A percentile compares a stretch with the other conserved stretches of the same genome.
These are phyloP conservation scores for Myopa testacea DNA, from an alignment of 2,888 invertebrate species.

Conservation along the genomic window DNA sequence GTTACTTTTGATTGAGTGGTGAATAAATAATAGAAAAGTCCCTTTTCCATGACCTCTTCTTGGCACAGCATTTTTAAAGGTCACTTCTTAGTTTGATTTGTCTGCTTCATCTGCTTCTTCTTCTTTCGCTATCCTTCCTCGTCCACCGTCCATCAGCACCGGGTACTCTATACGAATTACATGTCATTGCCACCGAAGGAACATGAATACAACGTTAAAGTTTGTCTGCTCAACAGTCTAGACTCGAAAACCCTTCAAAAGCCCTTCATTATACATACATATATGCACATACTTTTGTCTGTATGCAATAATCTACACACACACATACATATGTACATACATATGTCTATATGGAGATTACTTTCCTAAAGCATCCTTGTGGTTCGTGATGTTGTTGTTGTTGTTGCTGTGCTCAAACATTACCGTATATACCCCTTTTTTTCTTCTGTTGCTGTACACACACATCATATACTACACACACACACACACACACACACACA, in stretches of 20 bases:
- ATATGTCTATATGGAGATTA: not conserved
- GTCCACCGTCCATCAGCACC: too few species aligned
- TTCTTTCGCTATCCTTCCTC: too few species aligned
- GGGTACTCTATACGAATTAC: too few species aligned
- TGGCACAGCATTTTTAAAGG: too few species aligned
- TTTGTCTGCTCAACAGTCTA: conserved; percentile 31
- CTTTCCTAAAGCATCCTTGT: not conserved
- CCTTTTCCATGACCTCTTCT: too few species aligned
- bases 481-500: not conserved
- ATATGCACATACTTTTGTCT: not conserved
- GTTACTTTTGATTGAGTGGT: too few species aligned
- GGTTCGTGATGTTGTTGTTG: not conserved
- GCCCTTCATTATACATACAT: not conserved
- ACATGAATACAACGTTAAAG: not conserved
- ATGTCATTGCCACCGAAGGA: too few species aligned
- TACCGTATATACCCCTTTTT: conserved; percentile 20
- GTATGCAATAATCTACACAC: too few species aligned
- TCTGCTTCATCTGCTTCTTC: too few species aligned
- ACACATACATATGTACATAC: not conserved
- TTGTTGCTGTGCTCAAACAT: conserved; percentile 1
- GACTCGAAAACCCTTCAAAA: conserved; percentile 26
- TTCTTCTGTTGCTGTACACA: conserved; percentile 40
- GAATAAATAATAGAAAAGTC: too few species aligned
- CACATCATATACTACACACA: conserved; percentile 43
- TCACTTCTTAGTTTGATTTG: too few species aligned